Conservation (phyloP, 23 tunicate genomes). For the Trididemnum nubilum region DNA sequence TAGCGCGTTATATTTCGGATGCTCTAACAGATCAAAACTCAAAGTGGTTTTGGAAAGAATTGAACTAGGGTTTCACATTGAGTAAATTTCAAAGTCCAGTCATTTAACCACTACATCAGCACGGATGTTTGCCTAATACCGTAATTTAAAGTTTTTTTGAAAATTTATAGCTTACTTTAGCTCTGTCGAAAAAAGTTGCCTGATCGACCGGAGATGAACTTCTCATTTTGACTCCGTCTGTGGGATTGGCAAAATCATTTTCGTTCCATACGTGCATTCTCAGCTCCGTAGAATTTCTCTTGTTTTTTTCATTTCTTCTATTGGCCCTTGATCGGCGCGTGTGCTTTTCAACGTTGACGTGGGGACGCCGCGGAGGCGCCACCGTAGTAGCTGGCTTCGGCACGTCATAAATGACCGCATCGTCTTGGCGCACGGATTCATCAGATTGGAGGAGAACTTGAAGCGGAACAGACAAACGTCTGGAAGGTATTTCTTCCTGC, state of each 20-base stretch:
- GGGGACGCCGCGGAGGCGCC: slow-evolving; percentile 36
- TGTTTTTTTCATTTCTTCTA: slow-evolving; percentile 26
- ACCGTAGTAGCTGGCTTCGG: slow-evolving; percentile 53
- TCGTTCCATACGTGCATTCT: slow-evolving; percentile 69
- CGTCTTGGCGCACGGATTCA: neutral
- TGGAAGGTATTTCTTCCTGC: neutral
- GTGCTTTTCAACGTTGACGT: slow-evolving; percentile 48
- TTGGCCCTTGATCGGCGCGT: slow-evolving; percentile 48
- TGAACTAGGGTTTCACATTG: too few species aligned
- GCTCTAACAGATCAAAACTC: too few species aligned
- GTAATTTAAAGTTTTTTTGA: too few species aligned
- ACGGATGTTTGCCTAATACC: too few species aligned
- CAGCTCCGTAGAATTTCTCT: slow-evolving; percentile 58
- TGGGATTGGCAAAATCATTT: slow-evolving; percentile 18
- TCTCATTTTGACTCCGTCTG: slow-evolving; percentile 23
- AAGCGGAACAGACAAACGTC: slow-evolving; percentile 21
- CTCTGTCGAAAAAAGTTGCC: slow-evolving; percentile 46
- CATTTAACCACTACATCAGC: too few species aligned
- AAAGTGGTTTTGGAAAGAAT: too few species aligned
- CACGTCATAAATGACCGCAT: slow-evolving; percentile 63
- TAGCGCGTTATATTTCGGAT: too few species aligned
- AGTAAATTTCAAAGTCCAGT: too few species aligned
- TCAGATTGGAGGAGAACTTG: neutral
- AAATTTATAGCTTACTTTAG: slow-evolving; percentile 47
- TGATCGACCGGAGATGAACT: slow-evolving; percentile 51